A percentile compares a stretch with the other conserved stretches of the same genome.
Evolutionary conservation across 2,888 invertebrate genomes (phyloP).

Genomic region (Orchesellides sinensis): DNA sequence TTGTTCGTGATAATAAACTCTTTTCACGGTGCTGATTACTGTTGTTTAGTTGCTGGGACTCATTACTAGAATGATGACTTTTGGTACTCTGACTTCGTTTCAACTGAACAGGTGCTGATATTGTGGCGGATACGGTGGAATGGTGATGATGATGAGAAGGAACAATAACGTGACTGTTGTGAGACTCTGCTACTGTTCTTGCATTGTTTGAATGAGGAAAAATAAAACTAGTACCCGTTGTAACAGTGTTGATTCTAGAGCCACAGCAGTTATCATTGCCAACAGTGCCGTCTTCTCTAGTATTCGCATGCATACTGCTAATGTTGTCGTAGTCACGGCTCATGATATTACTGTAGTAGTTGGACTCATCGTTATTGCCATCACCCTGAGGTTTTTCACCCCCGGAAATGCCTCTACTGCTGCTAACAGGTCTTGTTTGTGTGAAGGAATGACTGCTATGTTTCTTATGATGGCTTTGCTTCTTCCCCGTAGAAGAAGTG

Average conservation of each 20-base stretch:
- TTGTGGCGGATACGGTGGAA: constrained; percentile 60
- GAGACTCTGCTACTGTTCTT: too few relatives aligned
- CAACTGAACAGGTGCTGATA: constrained; percentile 70
- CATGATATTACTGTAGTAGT: constrained; percentile 43
- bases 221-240: constrained; percentile 46
- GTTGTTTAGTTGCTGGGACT: constrained; percentile 60
- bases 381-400: constrained; percentile 73
- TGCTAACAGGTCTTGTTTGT: constrained; percentile 50
- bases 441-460: constrained; percentile 37
- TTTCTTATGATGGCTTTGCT: constrained; percentile 16
- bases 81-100: constrained; percentile 73
- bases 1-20: not conserved
- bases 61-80: constrained; percentile 64
- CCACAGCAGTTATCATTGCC: not conserved
- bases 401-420: constrained; percentile 72
- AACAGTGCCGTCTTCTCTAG: not conserved
- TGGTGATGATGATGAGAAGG: constrained; percentile 53
- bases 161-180: constrained; percentile 62
- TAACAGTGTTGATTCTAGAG: not conserved
- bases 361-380: constrained; percentile 48
- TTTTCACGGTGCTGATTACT: constrained; percentile 27
- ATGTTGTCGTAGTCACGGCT: constrained; percentile 52
- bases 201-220: constrained; percentile 60
- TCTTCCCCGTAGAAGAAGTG: constrained; percentile 38
- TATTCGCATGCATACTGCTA: constrained; percentile 45